A percentile compares a stretch with the other conserved stretches of the same genome.
These are phyloP conservation scores for Anniella stebbinsi DNA, from an alignment of 2,797 vertebrate genomes.

Conservation along the genomic window DNA sequence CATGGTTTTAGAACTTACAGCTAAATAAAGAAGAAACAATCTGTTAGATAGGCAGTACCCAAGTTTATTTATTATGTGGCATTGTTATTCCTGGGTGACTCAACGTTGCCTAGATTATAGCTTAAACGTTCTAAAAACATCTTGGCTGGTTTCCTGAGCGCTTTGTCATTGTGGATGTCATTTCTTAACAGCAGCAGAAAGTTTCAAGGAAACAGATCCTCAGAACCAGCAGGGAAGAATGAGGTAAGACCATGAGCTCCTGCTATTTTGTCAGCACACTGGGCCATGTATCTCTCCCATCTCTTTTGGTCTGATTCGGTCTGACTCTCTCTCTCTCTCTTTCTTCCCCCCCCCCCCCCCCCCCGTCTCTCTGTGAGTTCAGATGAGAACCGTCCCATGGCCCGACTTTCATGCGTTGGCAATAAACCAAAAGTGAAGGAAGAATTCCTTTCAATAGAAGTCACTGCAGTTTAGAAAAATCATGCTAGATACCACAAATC, in stretches of 20 bases:
- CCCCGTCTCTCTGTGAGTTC: no score
- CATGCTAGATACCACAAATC: not conserved
- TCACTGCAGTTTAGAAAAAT: not conserved
- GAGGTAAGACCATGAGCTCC: not conserved
- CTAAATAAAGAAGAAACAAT: not conserved
- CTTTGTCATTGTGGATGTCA: not conserved
- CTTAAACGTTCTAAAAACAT: not conserved
- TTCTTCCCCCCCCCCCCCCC: no score
- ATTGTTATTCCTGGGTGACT: no score
- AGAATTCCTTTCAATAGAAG: not conserved
- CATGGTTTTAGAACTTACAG: not conserved
- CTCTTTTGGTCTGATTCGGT: fast-evolving
- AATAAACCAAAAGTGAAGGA: not conserved
- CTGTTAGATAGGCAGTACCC: not conserved
- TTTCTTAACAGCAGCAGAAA: not conserved
- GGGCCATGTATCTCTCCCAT: not conserved
- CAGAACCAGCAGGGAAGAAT: not conserved
- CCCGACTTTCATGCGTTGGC: not conserved
- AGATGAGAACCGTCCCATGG: no score
- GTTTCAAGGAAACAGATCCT: not conserved
- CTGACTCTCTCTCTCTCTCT: not conserved
- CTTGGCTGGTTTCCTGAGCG: not conserved
- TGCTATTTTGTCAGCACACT: not conserved
- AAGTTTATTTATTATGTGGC: not conserved
- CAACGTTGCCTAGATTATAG: not conserved